Percentiles rank a stretch among this genome's conserved stretches.
These are phyloP conservation scores for Redunca redunca DNA, from an alignment of 2,113 vertebrate genomes.

Conservation along the genomic window DNA sequence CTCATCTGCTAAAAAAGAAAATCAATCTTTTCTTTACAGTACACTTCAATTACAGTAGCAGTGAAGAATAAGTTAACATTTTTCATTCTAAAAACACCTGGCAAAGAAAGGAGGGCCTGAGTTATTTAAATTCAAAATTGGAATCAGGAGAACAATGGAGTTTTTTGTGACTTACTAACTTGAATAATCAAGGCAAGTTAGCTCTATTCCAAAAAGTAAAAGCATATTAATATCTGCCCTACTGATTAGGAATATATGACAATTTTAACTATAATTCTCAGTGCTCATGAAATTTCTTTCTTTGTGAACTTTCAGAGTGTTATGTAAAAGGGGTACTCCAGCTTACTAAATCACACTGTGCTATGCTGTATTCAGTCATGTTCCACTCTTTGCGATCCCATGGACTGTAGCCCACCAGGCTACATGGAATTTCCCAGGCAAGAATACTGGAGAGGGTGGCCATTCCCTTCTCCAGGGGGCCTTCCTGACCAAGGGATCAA, in stretches of 20 bases:
- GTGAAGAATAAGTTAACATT: conserved; percentile 56
- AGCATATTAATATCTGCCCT: conserved; percentile 48
- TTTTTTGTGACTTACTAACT: conserved; percentile 46
- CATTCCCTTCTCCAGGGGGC: not conserved
- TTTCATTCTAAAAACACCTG: conserved; percentile 66
- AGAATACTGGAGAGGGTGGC: not conserved
- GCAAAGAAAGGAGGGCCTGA: conserved; percentile 40
- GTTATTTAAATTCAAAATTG: conserved; percentile 53
- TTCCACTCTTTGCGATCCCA: not conserved
- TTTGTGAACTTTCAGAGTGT: conserved; percentile 54
- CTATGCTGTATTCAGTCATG: not conserved
- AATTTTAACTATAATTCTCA: conserved; percentile 62
- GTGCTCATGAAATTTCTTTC: conserved; percentile 54
- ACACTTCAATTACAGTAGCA: conserved; percentile 41
- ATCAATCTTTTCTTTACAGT: conserved; percentile 39
- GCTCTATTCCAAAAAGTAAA: conserved; percentile 42
- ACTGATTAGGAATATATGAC: conserved; percentile 56
- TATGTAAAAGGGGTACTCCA: conserved; percentile 42
- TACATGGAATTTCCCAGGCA: not conserved
- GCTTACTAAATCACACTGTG: conserved; percentile 8
- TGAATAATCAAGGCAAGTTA: conserved; percentile 62
- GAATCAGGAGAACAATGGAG: conserved; percentile 58
- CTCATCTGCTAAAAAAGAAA: conserved; percentile 21
- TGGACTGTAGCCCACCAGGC: not conserved
- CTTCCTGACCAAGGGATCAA: not conserved